These are phyloP conservation scores for Smithornis capensis DNA, from an alignment of 2,113 vertebrate species.

Conservation along the genomic window DNA sequence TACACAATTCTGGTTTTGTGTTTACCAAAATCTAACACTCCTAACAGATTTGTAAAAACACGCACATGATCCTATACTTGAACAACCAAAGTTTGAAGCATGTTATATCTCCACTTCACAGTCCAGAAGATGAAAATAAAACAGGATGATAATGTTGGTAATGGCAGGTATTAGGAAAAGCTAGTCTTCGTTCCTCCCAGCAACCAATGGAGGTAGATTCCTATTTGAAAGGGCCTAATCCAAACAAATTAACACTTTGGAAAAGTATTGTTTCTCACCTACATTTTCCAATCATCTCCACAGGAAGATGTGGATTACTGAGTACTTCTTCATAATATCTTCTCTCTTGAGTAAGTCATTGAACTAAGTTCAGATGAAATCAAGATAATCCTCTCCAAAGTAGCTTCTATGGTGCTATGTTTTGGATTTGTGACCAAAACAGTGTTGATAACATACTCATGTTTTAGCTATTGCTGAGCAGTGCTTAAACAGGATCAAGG, in stretches of 20 bases:
- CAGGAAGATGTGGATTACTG: neutral
- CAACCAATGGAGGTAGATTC: neutral
- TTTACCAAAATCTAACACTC: neutral
- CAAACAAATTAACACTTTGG: neutral
- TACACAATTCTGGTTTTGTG: neutral
- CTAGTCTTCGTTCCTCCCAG: neutral
- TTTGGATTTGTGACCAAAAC: neutral
- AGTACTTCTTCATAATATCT: neutral
- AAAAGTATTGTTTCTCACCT: neutral
- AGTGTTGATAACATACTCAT: rapidly evolving
- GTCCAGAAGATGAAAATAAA: neutral
- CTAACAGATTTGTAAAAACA: neutral
- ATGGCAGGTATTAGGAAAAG: neutral
- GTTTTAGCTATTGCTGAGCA: neutral
- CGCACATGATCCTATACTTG: neutral
- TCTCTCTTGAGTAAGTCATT: neutral
- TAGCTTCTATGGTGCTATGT: neutral
- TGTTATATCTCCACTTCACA: neutral
- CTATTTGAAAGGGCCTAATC: neutral
- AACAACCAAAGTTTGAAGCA: neutral
- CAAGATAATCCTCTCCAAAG: neutral
- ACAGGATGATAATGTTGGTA: neutral
- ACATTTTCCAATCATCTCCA: neutral
- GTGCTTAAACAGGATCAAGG: neutral
- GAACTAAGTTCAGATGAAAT: neutral